Base-by-base conservation (phyloP, 1,140 invertebrate genomes). In the Venturia canescens region DNA sequence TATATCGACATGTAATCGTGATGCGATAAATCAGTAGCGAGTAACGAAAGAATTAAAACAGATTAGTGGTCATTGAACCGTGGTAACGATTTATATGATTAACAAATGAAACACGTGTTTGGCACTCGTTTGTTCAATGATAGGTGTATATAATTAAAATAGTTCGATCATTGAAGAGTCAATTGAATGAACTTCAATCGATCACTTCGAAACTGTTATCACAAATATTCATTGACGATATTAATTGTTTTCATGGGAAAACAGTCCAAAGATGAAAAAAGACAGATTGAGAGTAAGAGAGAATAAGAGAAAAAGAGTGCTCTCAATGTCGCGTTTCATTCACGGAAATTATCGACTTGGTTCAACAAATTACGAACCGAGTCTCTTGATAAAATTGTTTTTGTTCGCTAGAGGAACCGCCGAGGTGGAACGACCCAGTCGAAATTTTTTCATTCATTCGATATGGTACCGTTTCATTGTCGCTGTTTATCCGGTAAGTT, bases 361-460 rank as follows among this genome's bases (percentile, higher is more conserved):
- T 63, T 18, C 16, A n/a, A 23, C 48, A 6, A 50, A 7, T 74
- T 21, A 60, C 15, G 53, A 57, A 57, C n/a, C n/a, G n/a, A n/a
- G n/a, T n/a, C n/a, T n/a, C n/a, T n/a, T n/a, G n/a, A n/a, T 63
- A 2, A 60, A 60, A 29, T 77, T 80, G 38, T 44, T 44, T 84
- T 83, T 83, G 67, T 50, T 67, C 74, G 80, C 7, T 44, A 44
- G 13, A 44, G 7, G 38, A 44, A 44, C 38, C 13, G 38, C 13
- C 38, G 1, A 11, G 7, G 13, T 13, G 38, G 13, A 44, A 44
- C 11, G 38, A 11, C 7, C 34, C 9, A 34, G 34, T 34, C 34
- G 38, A 44, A 13, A 44, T 75, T 83, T 63, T 81, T 83, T 23
- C n/a, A n/a, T 21, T 80, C 26, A n/a, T 53, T 53, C 16, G 1